Conservation (phyloP, 1,140 invertebrate species). For the Pentalonia nigronervosa region DNA sequence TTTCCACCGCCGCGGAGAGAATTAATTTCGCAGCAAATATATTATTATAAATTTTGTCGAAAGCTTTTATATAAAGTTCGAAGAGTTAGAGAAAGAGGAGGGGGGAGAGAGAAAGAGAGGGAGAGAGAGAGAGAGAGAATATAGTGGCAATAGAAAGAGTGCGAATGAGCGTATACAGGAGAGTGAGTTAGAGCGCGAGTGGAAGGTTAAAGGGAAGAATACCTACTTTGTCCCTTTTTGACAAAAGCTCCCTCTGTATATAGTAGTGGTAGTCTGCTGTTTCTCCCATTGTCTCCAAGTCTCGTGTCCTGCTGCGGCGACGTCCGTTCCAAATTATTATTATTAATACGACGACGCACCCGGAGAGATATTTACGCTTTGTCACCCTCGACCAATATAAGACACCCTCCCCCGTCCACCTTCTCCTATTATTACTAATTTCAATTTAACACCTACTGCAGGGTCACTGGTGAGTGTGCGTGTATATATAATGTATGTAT, state of each 20-base stretch:
- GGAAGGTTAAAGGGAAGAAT: constrained; percentile 7
- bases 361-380: constrained; percentile 56
- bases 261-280: constrained; percentile 38
- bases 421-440: constrained; percentile 53
- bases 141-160: constrained; percentile 58
- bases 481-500: constrained; percentile 11
- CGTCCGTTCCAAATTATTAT: constrained; percentile 57
- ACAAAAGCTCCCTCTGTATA: constrained; percentile 45
- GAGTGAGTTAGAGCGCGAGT: constrained; percentile 61
- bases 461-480: neutral
- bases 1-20: constrained; percentile 51
- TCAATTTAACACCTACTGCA: constrained; percentile 49
- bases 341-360: constrained; percentile 43
- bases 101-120: neutral
- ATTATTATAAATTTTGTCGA: constrained; percentile 57
- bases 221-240: constrained; percentile 57
- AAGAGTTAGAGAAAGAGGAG: constrained; percentile 59
- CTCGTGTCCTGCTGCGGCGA: constrained; percentile 49
- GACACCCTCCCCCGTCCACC: neutral
- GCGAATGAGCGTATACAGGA: neutral
- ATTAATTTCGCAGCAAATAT: constrained; percentile 57
- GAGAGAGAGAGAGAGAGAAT: too few species aligned
- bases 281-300: constrained; percentile 43
- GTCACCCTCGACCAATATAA: constrained; percentile 56
- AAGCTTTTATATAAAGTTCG: constrained; percentile 58